phyloP scores from a whole-genome alignment of 1,140 invertebrate genomes.

The Plectrocnemia conspersa region DNA sequence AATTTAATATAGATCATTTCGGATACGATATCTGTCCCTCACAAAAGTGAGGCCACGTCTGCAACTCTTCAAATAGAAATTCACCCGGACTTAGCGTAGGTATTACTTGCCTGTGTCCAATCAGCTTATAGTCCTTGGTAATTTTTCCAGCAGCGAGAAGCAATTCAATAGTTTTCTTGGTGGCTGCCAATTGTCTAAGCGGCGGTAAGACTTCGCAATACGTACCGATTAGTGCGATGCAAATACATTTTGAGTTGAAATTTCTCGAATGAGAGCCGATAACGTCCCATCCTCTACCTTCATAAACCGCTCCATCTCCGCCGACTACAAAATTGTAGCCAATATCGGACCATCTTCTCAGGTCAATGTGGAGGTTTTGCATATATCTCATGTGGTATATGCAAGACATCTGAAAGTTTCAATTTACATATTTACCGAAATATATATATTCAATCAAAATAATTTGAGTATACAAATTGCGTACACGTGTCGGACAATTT shows the following conservation, averaged over 20 bases:
- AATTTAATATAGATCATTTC: no score
- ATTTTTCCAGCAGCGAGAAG: not conserved
- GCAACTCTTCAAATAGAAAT: not conserved
- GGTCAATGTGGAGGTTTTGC: no score
- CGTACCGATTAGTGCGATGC: conserved; percentile 60
- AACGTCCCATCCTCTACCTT: conserved; percentile 57
- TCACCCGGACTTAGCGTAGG: not conserved
- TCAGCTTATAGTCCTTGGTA: not conserved
- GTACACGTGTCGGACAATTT: no score
- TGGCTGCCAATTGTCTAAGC: not conserved
- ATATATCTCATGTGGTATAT: no score
- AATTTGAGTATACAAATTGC: no score
- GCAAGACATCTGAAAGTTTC: no score
- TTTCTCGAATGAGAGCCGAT: conserved; percentile 57
- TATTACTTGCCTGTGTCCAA: not conserved
- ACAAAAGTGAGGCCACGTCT: not conserved
- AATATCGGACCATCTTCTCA: no score
- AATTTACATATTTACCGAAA: no score
- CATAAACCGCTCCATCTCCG: conserved; percentile 61
- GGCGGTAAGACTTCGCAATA: not conserved
- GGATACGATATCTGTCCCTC: no score
- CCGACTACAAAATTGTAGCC: conserved; percentile 65
- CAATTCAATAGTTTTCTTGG: not conserved
- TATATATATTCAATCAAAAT: no score
- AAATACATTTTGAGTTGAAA: conserved; percentile 46